phyloP scores from a whole-genome alignment of 1,140 invertebrate genomes.

The Cherax quadricarinatus region DNA sequence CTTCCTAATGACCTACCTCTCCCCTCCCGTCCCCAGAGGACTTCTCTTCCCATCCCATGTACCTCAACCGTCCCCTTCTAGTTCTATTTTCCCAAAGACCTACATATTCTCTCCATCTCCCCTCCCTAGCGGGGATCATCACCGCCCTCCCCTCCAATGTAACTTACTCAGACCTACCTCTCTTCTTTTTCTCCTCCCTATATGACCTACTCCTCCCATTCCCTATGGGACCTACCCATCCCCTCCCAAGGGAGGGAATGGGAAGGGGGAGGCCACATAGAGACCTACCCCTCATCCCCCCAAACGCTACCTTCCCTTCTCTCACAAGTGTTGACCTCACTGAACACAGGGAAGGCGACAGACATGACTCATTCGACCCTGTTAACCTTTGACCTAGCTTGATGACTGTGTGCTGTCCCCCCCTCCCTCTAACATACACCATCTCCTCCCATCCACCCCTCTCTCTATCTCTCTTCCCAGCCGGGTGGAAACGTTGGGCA shows the following conservation, averaged over 20 bases:
- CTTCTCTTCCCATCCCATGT: not conserved
- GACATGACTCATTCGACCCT: conserved; percentile 43
- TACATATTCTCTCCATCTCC: not conserved
- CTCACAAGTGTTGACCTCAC: too few relatives aligned
- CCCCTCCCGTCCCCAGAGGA: not conserved
- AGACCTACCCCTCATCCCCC: not conserved
- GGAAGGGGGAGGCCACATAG: not conserved
- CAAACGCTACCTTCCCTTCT: not conserved
- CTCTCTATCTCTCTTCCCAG: too few relatives aligned
- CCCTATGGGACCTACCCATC: not conserved
- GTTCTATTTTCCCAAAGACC: too few relatives aligned
- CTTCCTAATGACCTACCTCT: not conserved
- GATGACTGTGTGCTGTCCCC: not conserved
- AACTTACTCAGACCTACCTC: not conserved
- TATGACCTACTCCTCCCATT: not conserved
- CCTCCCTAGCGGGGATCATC: too few relatives aligned
- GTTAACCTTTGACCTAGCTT: conserved; percentile 45
- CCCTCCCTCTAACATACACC: too few relatives aligned
- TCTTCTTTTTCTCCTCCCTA: not conserved
- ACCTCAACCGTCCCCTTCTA: too few relatives aligned
- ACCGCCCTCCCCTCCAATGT: too few relatives aligned
- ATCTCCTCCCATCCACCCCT: too few relatives aligned
- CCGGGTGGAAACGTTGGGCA: too few relatives aligned
- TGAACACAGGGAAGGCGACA: not conserved
- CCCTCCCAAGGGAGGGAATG: not conserved